phyloP scores from a whole-genome alignment of 2,797 vertebrate species.

The Mormyrops boulengeri region DNA sequence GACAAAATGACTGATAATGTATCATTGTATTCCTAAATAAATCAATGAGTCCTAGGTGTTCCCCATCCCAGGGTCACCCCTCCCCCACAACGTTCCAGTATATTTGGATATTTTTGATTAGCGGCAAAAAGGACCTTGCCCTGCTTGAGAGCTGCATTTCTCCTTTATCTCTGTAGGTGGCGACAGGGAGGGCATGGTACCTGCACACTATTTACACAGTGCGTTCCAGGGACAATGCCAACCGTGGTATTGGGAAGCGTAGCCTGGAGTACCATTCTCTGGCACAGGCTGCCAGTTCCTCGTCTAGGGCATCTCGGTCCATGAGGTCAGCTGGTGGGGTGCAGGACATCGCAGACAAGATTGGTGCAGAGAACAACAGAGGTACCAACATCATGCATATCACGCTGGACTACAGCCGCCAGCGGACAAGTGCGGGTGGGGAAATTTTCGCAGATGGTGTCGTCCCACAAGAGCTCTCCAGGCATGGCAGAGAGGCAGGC shows the following conservation, averaged over 20 bases:
- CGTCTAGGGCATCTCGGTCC: conserved; percentile 34
- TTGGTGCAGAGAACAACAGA: conserved; percentile 69
- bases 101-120: neutral
- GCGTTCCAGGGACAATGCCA: conserved; percentile 71
- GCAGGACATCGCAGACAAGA: conserved; percentile 58
- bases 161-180: conserved; percentile 62
- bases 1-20: neutral
- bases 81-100: neutral
- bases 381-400: conserved; percentile 93
- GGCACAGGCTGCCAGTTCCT: conserved; percentile 13
- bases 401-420: conserved; percentile 61
- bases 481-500: conserved; percentile 43
- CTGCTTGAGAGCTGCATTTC: neutral
- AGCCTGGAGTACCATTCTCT: conserved; percentile 75
- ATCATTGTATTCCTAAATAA: neutral
- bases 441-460: conserved; percentile 46
- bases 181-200: conserved; percentile 87
- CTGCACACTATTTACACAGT: conserved; percentile 91
- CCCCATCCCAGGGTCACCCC: neutral
- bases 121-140: neutral
- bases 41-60: neutral
- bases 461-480: conserved; percentile 58
- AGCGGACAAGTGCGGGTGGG: conserved; percentile 38
- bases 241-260: conserved; percentile 77
- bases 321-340: conserved; percentile 56